Percentiles rank a stretch among this genome's conserved stretches.
These are phyloP conservation scores for Holacanthus passer DNA, from an alignment of 2,113 vertebrate species.

Conservation along the genomic window DNA sequence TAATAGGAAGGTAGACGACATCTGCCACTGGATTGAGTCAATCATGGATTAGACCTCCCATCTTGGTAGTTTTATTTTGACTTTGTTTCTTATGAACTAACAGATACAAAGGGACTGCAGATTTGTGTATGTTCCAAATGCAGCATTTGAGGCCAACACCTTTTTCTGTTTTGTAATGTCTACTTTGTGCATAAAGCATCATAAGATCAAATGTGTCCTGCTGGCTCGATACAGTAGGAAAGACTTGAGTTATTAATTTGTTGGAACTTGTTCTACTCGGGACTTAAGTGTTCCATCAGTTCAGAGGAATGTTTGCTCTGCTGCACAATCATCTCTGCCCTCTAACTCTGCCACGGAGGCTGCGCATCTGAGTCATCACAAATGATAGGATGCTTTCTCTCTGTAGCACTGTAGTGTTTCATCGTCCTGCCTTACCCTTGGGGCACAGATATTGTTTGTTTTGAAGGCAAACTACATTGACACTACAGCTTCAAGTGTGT, in stretches of 20 bases:
- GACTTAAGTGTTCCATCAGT: slow-evolving; percentile 39
- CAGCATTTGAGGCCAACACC: not conserved
- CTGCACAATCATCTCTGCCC: slow-evolving; percentile 65
- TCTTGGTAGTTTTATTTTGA: slow-evolving; percentile 28
- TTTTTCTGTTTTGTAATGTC: slow-evolving; percentile 13
- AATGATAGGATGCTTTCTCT: slow-evolving; percentile 44
- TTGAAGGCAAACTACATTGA: slow-evolving; percentile 30
- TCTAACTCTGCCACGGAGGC: slow-evolving; percentile 63
- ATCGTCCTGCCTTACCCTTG: slow-evolving; percentile 46
- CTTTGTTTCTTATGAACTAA: slow-evolving; percentile 37
- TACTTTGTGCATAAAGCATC: slow-evolving; percentile 27
- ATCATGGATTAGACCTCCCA: slow-evolving; percentile 47
- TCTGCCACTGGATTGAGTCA: slow-evolving; percentile 62
- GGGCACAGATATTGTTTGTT: slow-evolving; percentile 51
- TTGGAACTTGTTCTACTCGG: slow-evolving; percentile 38
- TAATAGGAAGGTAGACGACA: slow-evolving; percentile 54
- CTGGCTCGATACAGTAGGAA: not conserved
- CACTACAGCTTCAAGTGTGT: slow-evolving; percentile 37
- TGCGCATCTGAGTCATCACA: slow-evolving; percentile 77
- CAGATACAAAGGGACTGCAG: slow-evolving; percentile 3
- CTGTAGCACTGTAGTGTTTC: slow-evolving; percentile 35
- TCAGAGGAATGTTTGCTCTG: slow-evolving; percentile 54
- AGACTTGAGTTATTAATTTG: slow-evolving; percentile 46
- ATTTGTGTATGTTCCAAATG: slow-evolving; percentile 8
- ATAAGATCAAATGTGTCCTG: slow-evolving; percentile 14